phyloP scores from a whole-genome alignment of 2,113 vertebrate genomes.

The Spermophilus dauricus region DNA sequence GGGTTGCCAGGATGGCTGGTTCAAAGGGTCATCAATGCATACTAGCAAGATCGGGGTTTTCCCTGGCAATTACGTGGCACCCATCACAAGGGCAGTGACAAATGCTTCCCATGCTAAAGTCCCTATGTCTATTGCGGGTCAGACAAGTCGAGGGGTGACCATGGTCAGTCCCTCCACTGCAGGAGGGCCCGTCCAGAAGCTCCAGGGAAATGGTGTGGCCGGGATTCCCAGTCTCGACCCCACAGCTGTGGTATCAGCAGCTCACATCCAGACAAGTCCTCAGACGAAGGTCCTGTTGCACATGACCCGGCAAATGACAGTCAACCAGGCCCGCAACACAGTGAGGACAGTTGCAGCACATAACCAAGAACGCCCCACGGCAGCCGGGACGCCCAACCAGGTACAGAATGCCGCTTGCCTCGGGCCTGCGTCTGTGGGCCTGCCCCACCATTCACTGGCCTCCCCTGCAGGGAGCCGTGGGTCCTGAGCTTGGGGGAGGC shows the following conservation, averaged over 20 bases:
- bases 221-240: constrained; percentile 89
- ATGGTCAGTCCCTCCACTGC: constrained; percentile 91
- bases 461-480: constrained; percentile 92
- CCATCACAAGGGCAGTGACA: constrained; percentile 95
- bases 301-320: constrained; percentile 96
- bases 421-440: constrained; percentile 89
- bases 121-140: constrained; percentile 91
- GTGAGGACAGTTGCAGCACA: constrained; percentile 95
- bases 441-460: constrained; percentile 86
- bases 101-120: constrained; percentile 94
- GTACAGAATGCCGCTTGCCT: constrained; percentile 90
- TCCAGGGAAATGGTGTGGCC: constrained; percentile 91
- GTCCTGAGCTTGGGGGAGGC: constrained; percentile 87
- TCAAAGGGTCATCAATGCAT: constrained; percentile 99
- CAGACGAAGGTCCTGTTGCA: constrained; percentile 96
- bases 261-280: constrained; percentile 94
- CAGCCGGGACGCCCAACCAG: constrained; percentile 95
- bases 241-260: constrained; percentile 90
- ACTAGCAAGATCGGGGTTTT: constrained; percentile 99
- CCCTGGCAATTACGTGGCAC: constrained; percentile 99
- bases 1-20: constrained; percentile 99
- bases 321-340: constrained; percentile 96
- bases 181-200: constrained; percentile 88
- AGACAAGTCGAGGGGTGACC: constrained; percentile 92
- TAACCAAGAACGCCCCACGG: constrained; percentile 95